Evolutionary conservation across 2,888 invertebrate species (phyloP), one percentile per base, ranked within the genome.

Genomic region (Eubasilissa splendida): DNA sequence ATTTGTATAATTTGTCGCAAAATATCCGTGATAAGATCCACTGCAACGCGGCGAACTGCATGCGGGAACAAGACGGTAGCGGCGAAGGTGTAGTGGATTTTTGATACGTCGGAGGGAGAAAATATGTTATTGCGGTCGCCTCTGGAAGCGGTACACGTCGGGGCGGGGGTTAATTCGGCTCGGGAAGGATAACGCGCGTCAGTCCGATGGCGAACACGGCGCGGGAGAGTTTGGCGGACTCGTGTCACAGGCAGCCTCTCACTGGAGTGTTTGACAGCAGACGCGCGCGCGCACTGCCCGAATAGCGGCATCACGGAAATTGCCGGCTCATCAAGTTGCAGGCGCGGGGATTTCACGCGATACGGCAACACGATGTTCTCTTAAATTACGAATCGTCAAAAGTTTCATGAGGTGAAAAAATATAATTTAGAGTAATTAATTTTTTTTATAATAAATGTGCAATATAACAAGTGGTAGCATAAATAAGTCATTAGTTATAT

Each of bases 151-250:
- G 73, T 80, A 76, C 59, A 73, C 58, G 76, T 54, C 31, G 68
- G 58, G 74, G 77, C 33, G 81, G 77, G 79, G 75, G 81, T 77
- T 77, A 75, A 77, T 75, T 73, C 80, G 77, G 66, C 68, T 77
- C 70, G 65, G 77, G 56, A 63, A 65, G 77, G 80, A 77, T 75
- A 77, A 77, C 73, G 78, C 75, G 42, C 79, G 77, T 78, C 83
- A 83, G 83, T 83, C 81, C 80, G 82, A 80, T 77, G 63, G 81
- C 76, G 81, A 82, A 81, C 83, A 77, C 83, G 76, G 77, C 75
- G 79, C 83, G 80, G 76, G 78, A 70, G 70, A 52, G 70, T 70
- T 70, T 70, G 70, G 76, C 52, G 58, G 58, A 58, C 59, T 50
- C 50, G 74, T 74, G 74, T 74, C 74, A 58, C 4, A 58, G 74